These are phyloP conservation scores for Timema podura DNA, from an alignment of 2,888 invertebrate genomes.

Conservation along the genomic window DNA sequence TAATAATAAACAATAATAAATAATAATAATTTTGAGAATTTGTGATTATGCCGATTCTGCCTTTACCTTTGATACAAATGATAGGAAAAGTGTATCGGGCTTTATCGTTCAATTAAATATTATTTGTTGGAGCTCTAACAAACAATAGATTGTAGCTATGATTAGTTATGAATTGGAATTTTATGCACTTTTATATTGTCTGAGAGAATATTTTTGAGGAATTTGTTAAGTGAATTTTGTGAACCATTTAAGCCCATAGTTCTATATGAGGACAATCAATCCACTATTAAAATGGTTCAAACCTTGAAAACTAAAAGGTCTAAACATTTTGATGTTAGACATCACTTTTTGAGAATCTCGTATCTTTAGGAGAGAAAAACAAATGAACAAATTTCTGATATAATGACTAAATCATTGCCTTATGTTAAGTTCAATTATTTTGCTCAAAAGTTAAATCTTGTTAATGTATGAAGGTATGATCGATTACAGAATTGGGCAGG, in stretches of 20 bases:
- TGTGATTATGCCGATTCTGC: background rate
- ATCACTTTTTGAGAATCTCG: background rate
- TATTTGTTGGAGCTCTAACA: conserved; percentile 7
- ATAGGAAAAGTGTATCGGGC: conserved; percentile 8
- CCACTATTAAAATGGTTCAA: background rate
- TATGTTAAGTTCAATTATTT: background rate
- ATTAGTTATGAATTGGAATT: background rate
- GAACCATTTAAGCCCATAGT: background rate
- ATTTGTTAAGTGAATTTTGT: conserved; percentile 10
- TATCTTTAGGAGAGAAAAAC: background rate
- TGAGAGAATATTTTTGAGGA: background rate
- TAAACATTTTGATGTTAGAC: background rate
- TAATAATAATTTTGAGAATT: too few relatives aligned
- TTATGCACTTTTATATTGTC: background rate
- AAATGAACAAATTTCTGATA: conserved; percentile 1
- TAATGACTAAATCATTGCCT: background rate
- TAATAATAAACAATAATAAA: too few relatives aligned
- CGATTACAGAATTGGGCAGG: too few relatives aligned
- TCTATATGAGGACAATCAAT: conserved; percentile 4
- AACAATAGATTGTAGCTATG: background rate
- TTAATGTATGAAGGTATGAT: background rate
- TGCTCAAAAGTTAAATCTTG: conserved; percentile 1
- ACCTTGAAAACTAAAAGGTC: background rate
- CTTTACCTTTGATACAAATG: background rate
- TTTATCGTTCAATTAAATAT: conserved; percentile 1